Evolutionary conservation across 1,140 invertebrate species (phyloP).

Genomic region (Psix sp.): DNA sequence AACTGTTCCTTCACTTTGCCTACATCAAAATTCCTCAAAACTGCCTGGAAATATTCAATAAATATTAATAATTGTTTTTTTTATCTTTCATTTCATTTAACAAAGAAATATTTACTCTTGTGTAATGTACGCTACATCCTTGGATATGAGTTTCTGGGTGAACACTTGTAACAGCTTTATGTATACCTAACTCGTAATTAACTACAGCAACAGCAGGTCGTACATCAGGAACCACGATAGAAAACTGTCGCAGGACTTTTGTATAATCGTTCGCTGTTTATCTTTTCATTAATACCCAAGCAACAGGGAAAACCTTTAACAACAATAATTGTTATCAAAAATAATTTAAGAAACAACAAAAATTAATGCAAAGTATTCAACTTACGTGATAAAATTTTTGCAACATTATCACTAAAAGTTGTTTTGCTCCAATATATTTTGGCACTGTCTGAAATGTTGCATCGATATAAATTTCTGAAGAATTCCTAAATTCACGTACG

Average conservation of each 20-base stretch:
- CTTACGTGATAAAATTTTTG: conserved; percentile 20
- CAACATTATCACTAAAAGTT: conserved; percentile 22
- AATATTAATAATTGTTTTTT: too few species aligned
- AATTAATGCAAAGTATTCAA: too few species aligned
- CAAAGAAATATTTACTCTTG: too few species aligned
- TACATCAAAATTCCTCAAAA: too few species aligned
- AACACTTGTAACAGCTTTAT: not conserved
- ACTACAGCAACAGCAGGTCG: not conserved
- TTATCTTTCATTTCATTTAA: too few species aligned
- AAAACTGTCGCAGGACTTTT: not conserved
- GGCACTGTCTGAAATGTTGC: conserved; percentile 10
- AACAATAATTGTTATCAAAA: not conserved
- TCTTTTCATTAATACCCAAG: conserved; percentile 1
- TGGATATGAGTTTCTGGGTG: not conserved
- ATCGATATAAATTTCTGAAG: conserved; percentile 10
- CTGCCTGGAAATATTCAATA: too few species aligned
- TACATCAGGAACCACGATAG: not conserved
- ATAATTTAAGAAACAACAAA: too few species aligned
- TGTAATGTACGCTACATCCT: conserved; percentile 2
- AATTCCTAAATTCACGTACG: conserved; percentile 1
- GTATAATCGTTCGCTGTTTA: not conserved
- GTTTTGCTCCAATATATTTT: conserved; percentile 1
- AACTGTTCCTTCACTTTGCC: too few species aligned
- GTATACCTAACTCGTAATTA: not conserved
- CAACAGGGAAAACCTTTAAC: conserved; percentile 10